Percentiles rank a stretch among this genome's conserved stretches.
Conservation (phyloP, 2,888 invertebrate genomes). For the Caenorhabditis japonica region DNA sequence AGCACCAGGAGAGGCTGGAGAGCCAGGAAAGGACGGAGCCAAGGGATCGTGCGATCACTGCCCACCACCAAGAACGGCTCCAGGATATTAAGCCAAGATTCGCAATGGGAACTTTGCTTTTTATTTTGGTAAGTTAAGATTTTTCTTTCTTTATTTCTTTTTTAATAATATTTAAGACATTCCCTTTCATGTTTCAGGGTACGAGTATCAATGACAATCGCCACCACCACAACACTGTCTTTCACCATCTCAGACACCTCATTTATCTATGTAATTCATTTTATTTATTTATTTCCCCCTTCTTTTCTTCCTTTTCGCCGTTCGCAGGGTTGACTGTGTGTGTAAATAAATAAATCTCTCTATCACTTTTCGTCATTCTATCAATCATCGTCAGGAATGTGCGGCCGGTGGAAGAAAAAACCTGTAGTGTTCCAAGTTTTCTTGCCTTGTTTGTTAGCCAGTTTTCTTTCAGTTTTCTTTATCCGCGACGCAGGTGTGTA, state of each 20-base stretch:
- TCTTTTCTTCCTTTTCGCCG: slow-evolving; percentile 12
- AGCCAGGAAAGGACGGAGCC: slow-evolving; percentile 61
- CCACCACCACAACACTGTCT: background rate
- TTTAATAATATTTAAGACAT: background rate
- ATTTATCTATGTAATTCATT: background rate
- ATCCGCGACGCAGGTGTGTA: too few relatives aligned
- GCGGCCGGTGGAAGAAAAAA: slow-evolving; percentile 38
- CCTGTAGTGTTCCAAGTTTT: slow-evolving; percentile 47
- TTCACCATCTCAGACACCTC: slow-evolving; percentile 40
- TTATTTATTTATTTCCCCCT: slow-evolving; percentile 25
- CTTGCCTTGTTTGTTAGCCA: background rate
- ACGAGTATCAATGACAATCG: slow-evolving; percentile 49
- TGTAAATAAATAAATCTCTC: slow-evolving; percentile 38
- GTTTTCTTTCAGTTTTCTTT: too few relatives aligned
- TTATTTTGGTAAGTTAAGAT: slow-evolving; percentile 28
- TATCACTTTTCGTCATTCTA: slow-evolving; percentile 38
- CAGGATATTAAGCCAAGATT: slow-evolving; percentile 46
- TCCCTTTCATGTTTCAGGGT: slow-evolving; percentile 26
- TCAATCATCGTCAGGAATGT: slow-evolving; percentile 37
- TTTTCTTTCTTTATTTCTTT: background rate
- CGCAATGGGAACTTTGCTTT: slow-evolving; percentile 31
- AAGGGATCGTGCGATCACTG: slow-evolving; percentile 60
- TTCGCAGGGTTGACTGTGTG: slow-evolving; percentile 34
- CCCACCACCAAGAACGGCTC: slow-evolving; percentile 57
- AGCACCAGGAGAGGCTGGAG: slow-evolving; percentile 65